Evolutionary conservation across 2,888 invertebrate species (phyloP).

Genomic region (Congeria kusceri): DNA sequence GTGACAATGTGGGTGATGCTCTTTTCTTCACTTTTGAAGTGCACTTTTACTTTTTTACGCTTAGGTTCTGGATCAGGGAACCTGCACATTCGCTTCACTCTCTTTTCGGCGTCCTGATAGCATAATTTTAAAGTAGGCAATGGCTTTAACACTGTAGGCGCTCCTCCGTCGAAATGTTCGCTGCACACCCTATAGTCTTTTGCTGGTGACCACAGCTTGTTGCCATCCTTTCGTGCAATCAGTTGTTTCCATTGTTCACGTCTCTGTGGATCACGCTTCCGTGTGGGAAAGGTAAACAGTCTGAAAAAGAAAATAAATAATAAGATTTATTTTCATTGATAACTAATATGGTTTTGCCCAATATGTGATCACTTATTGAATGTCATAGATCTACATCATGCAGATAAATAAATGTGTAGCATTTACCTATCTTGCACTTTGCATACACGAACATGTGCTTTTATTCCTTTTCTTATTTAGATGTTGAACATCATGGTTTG

Average conservation of each 20-base stretch:
- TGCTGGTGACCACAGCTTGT: slow-evolving; percentile 48
- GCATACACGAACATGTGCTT: too few relatives aligned
- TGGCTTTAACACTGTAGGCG: slow-evolving; percentile 43
- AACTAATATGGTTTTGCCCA: too few relatives aligned
- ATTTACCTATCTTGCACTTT: too few relatives aligned
- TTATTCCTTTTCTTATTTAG: too few relatives aligned
- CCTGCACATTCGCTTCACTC: slow-evolving; percentile 38
- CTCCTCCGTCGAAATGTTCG: slow-evolving; percentile 47
- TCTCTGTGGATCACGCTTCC: slow-evolving; percentile 10
- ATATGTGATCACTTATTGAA: too few relatives aligned
- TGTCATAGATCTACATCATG: too few relatives aligned
- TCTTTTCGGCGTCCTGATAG: slow-evolving; percentile 27
- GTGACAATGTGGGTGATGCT: background rate
- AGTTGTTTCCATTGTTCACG: slow-evolving; percentile 53
- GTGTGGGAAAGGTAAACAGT: slow-evolving; percentile 52
- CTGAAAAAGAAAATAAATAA: slow-evolving; percentile 37
- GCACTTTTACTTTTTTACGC: background rate
- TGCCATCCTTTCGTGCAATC: slow-evolving; percentile 27
- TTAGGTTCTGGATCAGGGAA: background rate
- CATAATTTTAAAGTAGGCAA: slow-evolving; percentile 43
- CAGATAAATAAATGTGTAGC: too few relatives aligned
- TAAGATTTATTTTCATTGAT: too few relatives aligned
- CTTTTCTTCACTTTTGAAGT: background rate
- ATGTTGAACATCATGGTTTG: too few relatives aligned
- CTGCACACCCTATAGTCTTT: slow-evolving; percentile 49